A percentile compares a stretch with the other conserved stretches of the same genome.
These are phyloP conservation scores for Psilopogon haemacephalus DNA, from an alignment of 2,113 vertebrate species.

Conservation along the genomic window DNA sequence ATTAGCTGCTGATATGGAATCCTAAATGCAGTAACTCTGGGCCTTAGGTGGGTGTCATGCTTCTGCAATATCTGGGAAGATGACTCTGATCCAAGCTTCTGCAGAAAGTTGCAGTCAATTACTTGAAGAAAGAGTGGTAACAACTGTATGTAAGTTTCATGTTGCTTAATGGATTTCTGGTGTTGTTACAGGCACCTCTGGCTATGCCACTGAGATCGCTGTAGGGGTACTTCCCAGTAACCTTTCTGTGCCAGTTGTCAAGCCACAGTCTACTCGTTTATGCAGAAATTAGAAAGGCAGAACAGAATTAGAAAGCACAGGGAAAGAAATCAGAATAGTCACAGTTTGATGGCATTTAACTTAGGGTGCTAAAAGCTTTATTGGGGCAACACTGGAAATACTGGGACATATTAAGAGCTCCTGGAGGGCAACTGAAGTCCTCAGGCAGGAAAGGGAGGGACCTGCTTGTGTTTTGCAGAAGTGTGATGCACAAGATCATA, in stretches of 20 bases:
- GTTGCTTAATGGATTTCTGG: neutral
- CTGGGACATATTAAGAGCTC: neutral
- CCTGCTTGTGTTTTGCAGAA: neutral
- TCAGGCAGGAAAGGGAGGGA: neutral
- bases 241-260: neutral
- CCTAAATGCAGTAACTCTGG: neutral
- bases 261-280: rapidly evolving
- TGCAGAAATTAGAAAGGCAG: neutral
- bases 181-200: neutral
- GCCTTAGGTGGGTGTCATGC: neutral
- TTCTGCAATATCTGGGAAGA: neutral
- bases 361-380: neutral
- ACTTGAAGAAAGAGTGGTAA: neutral
- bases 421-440: neutral
- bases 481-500: neutral
- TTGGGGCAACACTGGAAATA: rapidly evolving
- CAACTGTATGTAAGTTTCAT: neutral
- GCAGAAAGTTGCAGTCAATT: neutral
- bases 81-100: neutral
- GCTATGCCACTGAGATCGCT: neutral
- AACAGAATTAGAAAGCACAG: neutral
- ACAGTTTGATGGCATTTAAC: neutral
- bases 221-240: rapidly evolving
- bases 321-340: neutral
- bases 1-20: neutral